Evolutionary conservation across 1,140 invertebrate genomes (phyloP).

Genomic region (Alviniconcha marisindica): DNA sequence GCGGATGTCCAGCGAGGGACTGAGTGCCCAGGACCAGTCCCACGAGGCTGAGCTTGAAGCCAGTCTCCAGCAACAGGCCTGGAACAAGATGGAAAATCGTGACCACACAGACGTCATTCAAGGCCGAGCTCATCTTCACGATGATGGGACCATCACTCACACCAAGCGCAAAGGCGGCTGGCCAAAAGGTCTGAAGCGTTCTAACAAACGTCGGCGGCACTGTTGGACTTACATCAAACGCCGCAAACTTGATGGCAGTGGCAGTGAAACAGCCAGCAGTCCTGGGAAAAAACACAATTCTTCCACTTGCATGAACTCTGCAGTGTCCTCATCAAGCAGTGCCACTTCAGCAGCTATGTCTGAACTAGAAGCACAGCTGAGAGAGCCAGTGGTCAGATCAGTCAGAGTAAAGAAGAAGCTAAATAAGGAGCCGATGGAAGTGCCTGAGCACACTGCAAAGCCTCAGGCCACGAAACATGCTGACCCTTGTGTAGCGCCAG

Average conservation of each 20-base stretch:
- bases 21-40: conserved; percentile 52
- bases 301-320: background rate
- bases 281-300: background rate
- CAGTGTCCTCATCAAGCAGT: background rate
- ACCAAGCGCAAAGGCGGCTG: conserved; percentile 51
- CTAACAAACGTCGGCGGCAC: conserved; percentile 57
- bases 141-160: conserved; percentile 32
- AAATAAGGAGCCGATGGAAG: background rate
- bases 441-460: background rate
- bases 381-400: conserved; percentile 8
- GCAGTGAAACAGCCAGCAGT: background rate
- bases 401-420: background rate
- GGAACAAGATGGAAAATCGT: conserved; percentile 50
- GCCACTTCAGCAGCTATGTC: conserved; percentile 9
- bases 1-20: conserved; percentile 38
- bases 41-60: conserved; percentile 53
- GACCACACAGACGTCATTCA: conserved; percentile 51
- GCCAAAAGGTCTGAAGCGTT: conserved; percentile 59
- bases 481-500: background rate
- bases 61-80: conserved; percentile 56
- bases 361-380: conserved; percentile 26
- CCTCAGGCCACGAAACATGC: background rate
- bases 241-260: conserved; percentile 39
- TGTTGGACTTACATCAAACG: conserved; percentile 57
- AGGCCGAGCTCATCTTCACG: conserved; percentile 33